Evolutionary conservation across 2,888 invertebrate genomes (phyloP).

Genomic region (Lepidonotus clava): DNA sequence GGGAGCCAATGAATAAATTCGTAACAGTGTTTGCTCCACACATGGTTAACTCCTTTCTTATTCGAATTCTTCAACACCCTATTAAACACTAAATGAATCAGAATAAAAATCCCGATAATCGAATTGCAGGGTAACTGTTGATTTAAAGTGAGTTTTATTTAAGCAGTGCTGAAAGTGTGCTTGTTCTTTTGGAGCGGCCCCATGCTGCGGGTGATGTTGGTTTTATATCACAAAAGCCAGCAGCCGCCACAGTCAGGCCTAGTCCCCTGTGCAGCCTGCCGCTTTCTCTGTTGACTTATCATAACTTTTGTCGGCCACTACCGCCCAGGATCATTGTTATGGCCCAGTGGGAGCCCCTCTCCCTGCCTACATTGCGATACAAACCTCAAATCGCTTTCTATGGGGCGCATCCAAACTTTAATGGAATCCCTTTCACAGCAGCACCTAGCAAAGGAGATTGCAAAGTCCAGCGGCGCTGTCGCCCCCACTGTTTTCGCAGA

Average conservation of each 20-base stretch:
- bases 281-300: slow-evolving; percentile 26
- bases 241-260: background rate
- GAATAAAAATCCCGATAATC: no score
- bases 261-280: background rate
- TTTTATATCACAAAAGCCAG: slow-evolving; percentile 25
- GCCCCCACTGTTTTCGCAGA: slow-evolving; percentile 31
- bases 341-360: background rate
- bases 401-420: slow-evolving; percentile 33
- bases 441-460: slow-evolving; percentile 31
- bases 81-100: no score
- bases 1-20: no score
- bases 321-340: background rate
- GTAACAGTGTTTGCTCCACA: no score
- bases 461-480: background rate
- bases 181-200: no score
- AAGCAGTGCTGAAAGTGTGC: background rate
- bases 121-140: no score
- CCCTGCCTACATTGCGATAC: slow-evolving; percentile 31
- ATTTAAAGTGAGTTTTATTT: background rate
- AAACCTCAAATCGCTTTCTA: slow-evolving; percentile 24
- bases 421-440: slow-evolving; percentile 35
- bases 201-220: no score
- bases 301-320: slow-evolving; percentile 22
- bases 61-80: no score
- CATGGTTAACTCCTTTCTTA: no score